A percentile compares a stretch with the other conserved stretches of the same genome.
phyloP scores from a whole-genome alignment of 2,888 invertebrate species.

The Rhagonycha lutea region DNA sequence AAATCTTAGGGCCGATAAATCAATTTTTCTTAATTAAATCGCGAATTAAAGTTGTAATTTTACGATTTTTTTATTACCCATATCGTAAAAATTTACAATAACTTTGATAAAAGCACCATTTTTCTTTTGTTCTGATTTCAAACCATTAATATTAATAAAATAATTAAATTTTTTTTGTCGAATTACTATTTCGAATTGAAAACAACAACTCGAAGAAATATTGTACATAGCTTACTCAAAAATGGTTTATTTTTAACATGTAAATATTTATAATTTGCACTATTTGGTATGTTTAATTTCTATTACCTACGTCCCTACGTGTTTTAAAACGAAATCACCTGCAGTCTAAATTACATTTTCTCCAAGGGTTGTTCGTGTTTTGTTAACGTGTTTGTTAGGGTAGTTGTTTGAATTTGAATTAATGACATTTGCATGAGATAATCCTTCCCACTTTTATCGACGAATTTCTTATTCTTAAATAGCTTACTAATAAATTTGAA shows the following conservation, averaged over 20 bases:
- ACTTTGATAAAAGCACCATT: not conserved
- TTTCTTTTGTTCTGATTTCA: not conserved
- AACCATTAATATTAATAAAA: not conserved
- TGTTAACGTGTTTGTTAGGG: conserved; percentile 2
- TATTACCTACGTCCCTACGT: not conserved
- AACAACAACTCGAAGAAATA: not conserved
- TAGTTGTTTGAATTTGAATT: conserved; percentile 13
- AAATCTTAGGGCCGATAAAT: not conserved
- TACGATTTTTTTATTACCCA: not conserved
- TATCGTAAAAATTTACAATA: not conserved
- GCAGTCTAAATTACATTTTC: conserved; percentile 11
- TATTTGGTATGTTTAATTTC: not conserved
- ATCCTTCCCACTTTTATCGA: conserved; percentile 4
- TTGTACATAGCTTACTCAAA: not conserved
- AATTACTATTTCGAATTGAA: not conserved
- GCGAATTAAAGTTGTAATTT: not conserved
- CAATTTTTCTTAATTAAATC: not conserved
- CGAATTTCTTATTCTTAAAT: not conserved
- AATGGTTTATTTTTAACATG: not conserved
- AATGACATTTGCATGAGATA: conserved; percentile 8
- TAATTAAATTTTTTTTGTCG: not conserved
- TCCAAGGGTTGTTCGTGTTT: conserved; percentile 7
- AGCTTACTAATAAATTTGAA: not conserved
- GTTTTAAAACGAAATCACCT: not conserved
- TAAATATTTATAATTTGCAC: not conserved